Conservation (phyloP, 2,888 invertebrate genomes). For the Mimas tiliae region DNA sequence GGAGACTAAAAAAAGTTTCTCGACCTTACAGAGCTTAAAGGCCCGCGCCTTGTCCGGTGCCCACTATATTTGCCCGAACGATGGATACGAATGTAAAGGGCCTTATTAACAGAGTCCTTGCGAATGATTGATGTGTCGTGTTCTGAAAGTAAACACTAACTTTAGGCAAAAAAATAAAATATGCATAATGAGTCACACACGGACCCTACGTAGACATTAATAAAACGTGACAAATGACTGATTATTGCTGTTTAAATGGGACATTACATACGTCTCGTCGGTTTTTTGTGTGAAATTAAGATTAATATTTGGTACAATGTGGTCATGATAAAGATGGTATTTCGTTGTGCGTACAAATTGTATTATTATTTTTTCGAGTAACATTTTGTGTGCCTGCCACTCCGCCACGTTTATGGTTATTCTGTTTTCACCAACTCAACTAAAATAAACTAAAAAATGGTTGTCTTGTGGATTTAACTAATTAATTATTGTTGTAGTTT, state of each 20-base stretch:
- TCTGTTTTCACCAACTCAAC: no score
- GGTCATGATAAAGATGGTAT: conserved; percentile 13
- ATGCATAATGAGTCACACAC: conserved; percentile 38
- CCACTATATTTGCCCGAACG: conserved; percentile 36
- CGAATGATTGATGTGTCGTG: conserved; percentile 54
- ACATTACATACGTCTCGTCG: conserved; percentile 29
- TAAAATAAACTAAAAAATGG: no score
- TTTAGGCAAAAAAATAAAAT: conserved; percentile 27
- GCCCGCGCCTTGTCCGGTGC: background rate
- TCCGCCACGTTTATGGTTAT: no score
- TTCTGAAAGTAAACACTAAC: conserved; percentile 27
- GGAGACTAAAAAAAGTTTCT: conserved; percentile 11
- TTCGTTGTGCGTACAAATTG: background rate
- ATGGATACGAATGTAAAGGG: conserved; percentile 53
- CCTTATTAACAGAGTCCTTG: conserved; percentile 55
- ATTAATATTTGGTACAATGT: conserved; percentile 24
- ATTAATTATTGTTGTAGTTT: no score
- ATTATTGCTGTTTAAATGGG: conserved; percentile 40
- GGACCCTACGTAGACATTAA: conserved; percentile 42
- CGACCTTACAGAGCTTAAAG: background rate
- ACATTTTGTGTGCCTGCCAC: background rate
- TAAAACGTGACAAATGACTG: conserved; percentile 51
- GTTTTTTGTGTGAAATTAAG: conserved; percentile 20
- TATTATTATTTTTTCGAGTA: background rate
- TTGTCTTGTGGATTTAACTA: no score